Base-by-base conservation (phyloP, 2,888 invertebrate species). In the Lithophane socia region DNA sequence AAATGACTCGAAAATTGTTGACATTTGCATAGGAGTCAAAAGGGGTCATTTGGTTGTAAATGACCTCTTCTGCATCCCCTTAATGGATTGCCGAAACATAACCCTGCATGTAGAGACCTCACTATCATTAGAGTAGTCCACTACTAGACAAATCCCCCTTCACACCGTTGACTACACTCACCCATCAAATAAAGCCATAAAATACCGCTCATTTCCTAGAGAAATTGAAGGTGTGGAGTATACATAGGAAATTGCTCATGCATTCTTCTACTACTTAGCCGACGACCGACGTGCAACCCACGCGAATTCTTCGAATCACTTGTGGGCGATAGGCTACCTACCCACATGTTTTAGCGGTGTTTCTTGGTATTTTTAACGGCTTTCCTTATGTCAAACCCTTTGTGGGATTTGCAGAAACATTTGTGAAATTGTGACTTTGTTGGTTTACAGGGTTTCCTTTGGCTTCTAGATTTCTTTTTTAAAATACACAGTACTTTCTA, bases 221-320 rank as follows among this genome's bases (percentile, higher is more conserved):
- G 70, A 82, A 84, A 70, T 80, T 52, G 16, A 66, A 82, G 81
- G 81, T 82, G 80, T 79, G 84, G 70, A 24, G 47, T 58, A 18
- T 70, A 47, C 69, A 29, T 58, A 66, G 80, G 80, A 84, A 73
- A 82, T 82, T 67, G 69, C 70, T 84, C 66, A 47, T 84, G 66
- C 80, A 82, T 73, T 84, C 61, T 70, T 84, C 56, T 70, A 73
- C 69, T 42, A 66, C 68, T 65, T 29, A 56, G n/a, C 13, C 24
- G 47, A 54, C 37, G 16, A 49, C 49, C 54, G 54, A 4, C 56
- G n/a, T 37, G 52, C 68, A 16, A 52, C 82, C 82, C 71, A 82
- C 82, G 65, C 75, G 44, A 85, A 83, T 83, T 85, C 85, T 65
- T 42, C 1, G 71, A 69, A 82, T 67, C 24, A 29, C 29, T 61